Evolutionary conservation across 2,113 vertebrate genomes (phyloP).

Genomic region (Petromus typicus): DNA sequence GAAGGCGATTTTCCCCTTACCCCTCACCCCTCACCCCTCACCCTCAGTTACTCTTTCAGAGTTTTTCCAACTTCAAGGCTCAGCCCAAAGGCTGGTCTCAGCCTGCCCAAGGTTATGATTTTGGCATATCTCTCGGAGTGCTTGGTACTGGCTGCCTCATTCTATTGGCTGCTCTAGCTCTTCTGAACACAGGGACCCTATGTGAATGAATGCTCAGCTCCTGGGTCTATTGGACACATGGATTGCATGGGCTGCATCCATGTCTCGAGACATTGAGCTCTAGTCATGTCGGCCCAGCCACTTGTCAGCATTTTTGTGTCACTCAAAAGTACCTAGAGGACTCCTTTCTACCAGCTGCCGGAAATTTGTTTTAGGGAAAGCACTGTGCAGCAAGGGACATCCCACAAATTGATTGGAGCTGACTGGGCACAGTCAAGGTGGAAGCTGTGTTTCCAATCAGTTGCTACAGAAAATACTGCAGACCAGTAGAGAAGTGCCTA

Average conservation of each 20-base stretch:
- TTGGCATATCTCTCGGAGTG: neutral
- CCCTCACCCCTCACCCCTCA: accelerated
- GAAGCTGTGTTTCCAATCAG: neutral
- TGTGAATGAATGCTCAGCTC: neutral
- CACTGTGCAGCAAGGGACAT: neutral
- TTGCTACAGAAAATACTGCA: neutral
- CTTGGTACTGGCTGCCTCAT: neutral
- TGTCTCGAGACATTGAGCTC: neutral
- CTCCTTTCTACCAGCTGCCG: neutral
- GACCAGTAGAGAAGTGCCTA: neutral
- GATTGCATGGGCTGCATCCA: neutral
- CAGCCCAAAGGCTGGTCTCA: neutral
- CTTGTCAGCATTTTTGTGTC: neutral
- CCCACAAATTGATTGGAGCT: neutral
- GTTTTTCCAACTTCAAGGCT: neutral
- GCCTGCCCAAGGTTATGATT: neutral
- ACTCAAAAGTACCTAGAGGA: neutral
- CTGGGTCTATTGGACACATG: neutral
- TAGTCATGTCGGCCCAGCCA: too few species aligned
- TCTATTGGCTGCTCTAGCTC: neutral
- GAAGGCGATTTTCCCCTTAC: neutral
- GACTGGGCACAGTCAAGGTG: neutral
- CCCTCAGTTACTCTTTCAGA: neutral
- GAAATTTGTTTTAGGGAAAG: neutral
- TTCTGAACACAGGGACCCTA: neutral